Base-by-base conservation (phyloP, 2,797 vertebrate species). In the Mormyrus hasselquistii region DNA sequence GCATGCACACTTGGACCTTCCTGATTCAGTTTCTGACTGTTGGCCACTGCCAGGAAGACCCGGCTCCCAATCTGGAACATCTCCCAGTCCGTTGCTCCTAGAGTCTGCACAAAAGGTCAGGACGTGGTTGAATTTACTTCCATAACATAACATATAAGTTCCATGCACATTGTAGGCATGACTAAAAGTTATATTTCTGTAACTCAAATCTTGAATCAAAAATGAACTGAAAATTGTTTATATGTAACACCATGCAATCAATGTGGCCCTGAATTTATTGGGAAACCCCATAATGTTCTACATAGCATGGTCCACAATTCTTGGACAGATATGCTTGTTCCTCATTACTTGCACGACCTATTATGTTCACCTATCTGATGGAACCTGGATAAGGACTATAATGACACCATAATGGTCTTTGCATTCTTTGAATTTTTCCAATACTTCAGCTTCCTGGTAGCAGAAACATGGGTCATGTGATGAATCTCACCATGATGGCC, bases 21-120 rank as follows among this genome's bases (percentile, higher is more conserved):
- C 0, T 88, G 88, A 0, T 96, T 94, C 0, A 98, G 95, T 91
- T 94, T 96, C 93, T 99, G 97, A 90, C 98, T 98, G 94, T 99
- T 99, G 0, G 98, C 98, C 0, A 99, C 98, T 0, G 95, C 98
- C 1, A 99, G 95, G 62, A 99, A 99, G 83, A 97, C 92, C 92
- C 98, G 94, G 91, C 96, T 96, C 1, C 95, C 94, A 0, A 99
- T 97, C 90, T 22, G 95, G 82, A 99, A 99, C 38, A 96, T 95
- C 91, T 99, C 98, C 98, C 98, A 99, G 93, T 99, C 98, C 0
- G 98, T 97, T 0, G 98, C 98, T 2, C 98, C 98, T 0, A 96
- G 96, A 0, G 98, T 99, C 98, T 99, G 91, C 8, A 53, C 76
- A 2, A 34, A 73, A 38, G 29, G 65, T 73, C 65, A 73, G 29